These are phyloP conservation scores for Mercenaria mercenaria DNA, from an alignment of 1,140 invertebrate genomes.

Conservation along the genomic window DNA sequence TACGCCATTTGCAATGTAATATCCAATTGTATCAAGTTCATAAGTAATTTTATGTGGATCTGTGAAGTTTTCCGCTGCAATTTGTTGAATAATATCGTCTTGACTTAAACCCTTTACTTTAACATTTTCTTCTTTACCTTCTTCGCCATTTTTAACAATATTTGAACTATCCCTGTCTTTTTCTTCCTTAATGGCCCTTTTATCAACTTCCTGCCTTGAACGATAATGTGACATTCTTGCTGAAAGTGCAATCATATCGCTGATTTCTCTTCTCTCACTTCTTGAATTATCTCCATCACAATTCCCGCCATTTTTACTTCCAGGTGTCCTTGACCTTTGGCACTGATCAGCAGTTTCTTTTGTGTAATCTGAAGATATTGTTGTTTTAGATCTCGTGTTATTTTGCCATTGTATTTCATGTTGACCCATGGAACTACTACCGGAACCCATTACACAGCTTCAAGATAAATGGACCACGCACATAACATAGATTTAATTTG, in stretches of 20 bases:
- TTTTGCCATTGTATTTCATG: not conserved
- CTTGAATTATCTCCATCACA: not conserved
- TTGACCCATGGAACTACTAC: not conserved
- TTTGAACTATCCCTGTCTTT: not conserved
- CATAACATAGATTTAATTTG: not conserved
- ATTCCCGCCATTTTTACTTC: not conserved
- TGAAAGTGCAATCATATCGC: not conserved
- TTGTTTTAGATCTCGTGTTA: not conserved
- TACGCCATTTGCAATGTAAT: conserved; percentile 17
- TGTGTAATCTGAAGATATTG: too few relatives aligned
- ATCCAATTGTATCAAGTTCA: conserved; percentile 48
- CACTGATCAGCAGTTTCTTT: not conserved
- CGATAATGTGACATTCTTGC: not conserved
- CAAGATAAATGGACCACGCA: not conserved
- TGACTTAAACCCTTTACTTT: not conserved
- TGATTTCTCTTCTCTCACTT: not conserved
- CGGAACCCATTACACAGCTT: not conserved
- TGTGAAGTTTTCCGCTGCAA: not conserved
- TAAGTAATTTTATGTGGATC: not conserved
- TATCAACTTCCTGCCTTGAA: not conserved
- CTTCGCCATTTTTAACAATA: not conserved
- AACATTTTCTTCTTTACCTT: not conserved
- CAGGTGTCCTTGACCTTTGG: not conserved
- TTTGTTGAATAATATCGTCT: not conserved
- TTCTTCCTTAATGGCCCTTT: not conserved